These are phyloP conservation scores for Meloidogyne hapla DNA, from an alignment of 1,140 invertebrate genomes.

Conservation along the genomic window DNA sequence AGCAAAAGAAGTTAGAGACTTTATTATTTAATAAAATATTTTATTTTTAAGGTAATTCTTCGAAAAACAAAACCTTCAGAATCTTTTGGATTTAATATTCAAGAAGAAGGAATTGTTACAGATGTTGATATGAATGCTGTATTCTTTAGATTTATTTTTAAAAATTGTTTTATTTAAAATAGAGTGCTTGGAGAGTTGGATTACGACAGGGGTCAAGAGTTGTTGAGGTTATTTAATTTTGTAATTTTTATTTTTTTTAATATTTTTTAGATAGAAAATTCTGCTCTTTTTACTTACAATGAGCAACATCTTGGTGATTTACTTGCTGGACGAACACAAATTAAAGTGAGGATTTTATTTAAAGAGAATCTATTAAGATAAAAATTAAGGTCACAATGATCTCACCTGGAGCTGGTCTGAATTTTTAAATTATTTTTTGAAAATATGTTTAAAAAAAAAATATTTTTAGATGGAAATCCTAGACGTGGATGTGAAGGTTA, in stretches of 20 bases:
- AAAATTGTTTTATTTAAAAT: neutral
- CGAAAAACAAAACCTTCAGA: slow-evolving; percentile 65
- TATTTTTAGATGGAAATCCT: slow-evolving; percentile 72
- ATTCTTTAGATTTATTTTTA: neutral
- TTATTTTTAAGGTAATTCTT: slow-evolving; percentile 18
- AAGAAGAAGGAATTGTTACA: slow-evolving; percentile 89
- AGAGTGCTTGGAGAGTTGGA: slow-evolving; percentile 83
- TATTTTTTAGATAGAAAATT: slow-evolving; percentile 75
- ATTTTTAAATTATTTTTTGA: neutral
- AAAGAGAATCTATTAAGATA: neutral
- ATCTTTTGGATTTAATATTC: slow-evolving; percentile 90
- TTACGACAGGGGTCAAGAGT: slow-evolving; percentile 82
- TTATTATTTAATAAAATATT: slow-evolving; percentile 70
- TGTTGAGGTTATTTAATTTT: slow-evolving; percentile 73
- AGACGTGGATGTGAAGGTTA: slow-evolving; percentile 66
- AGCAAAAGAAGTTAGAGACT: slow-evolving; percentile 67
- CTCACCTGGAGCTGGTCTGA: slow-evolving; percentile 69
- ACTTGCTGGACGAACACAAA: slow-evolving; percentile 81
- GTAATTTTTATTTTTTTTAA: neutral
- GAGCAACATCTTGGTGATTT: slow-evolving; percentile 92
- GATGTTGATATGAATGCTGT: slow-evolving; percentile 77
- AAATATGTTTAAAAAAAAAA: too few relatives aligned
- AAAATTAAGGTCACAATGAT: slow-evolving; percentile 74
- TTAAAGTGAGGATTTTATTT: slow-evolving; percentile 65
- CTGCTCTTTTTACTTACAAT: slow-evolving; percentile 81